phyloP scores from a whole-genome alignment of 2,797 vertebrate species.

The Tiaroga cobitis region DNA sequence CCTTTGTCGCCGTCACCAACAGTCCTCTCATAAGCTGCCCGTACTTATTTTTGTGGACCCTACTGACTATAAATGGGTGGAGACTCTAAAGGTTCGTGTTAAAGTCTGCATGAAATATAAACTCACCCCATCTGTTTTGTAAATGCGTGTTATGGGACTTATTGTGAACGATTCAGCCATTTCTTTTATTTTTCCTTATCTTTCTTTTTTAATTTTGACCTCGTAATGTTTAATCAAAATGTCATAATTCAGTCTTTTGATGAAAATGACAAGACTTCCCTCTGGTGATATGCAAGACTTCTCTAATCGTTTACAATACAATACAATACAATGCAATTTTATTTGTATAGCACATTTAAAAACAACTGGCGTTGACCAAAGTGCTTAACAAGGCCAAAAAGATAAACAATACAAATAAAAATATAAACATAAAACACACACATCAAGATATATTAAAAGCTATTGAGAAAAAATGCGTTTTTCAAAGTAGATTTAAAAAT shows the following conservation, averaged over 20 bases:
- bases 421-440: too few relatives aligned
- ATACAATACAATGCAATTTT: too few relatives aligned
- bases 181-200: background rate
- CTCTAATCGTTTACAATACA: background rate
- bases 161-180: background rate
- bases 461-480: too few relatives aligned
- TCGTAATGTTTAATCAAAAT: background rate
- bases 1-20: slow-evolving; percentile 79
- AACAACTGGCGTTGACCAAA: too few relatives aligned
- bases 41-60: slow-evolving; percentile 82
- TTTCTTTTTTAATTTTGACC: background rate
- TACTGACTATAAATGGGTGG: slow-evolving; percentile 88
- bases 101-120: background rate
- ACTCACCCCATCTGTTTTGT: background rate
- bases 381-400: too few relatives aligned
- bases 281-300: background rate
- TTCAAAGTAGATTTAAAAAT: too few relatives aligned
- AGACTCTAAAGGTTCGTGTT: slow-evolving; percentile 87
- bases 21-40: slow-evolving; percentile 65
- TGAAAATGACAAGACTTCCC: background rate
- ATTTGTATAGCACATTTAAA: too few relatives aligned
- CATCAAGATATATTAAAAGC: too few relatives aligned
- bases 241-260: background rate
- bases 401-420: too few relatives aligned
- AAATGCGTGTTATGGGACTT: background rate